Base-by-base conservation (phyloP, 2,888 invertebrate genomes). In the Eupithecia insigniata region DNA sequence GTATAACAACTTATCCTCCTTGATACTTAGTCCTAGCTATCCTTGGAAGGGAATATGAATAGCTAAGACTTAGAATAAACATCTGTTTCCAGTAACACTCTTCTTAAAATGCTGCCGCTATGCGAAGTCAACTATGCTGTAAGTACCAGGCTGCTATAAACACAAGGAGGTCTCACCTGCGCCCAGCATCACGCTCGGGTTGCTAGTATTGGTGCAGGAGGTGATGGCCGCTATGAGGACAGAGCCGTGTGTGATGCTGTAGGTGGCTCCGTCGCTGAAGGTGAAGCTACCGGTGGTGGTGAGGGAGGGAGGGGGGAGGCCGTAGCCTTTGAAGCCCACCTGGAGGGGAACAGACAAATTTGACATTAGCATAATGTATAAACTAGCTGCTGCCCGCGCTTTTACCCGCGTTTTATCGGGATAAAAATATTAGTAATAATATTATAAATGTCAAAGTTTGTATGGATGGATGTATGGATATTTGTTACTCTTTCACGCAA, bases 161-260 rank as follows among this genome's bases (percentile, higher is more conserved):
- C 64, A 2, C 34, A 16, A 22, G 6, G 2, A 75, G 89, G 84
- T 36, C 51, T 51, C 51, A 92, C 98, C 98, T 80, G 99, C 99
- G 51, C 99, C 99, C 26, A 99, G 94, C 99, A 99, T 99, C 8
- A 99, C 99, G 79, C 98, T 98, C 0, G 99, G 99, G 89, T 99
- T 99, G 82, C 98, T 98, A 0, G 99, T 99, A 88, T 99, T 99
- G 69, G 99, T 99, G 90, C 99, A 99, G 32, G 98, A 98, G 0
- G 99, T 99, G 82, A 99, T 99, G 69, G 99, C 99, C 0, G 99
- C 99, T 79, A 99, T 99, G 71, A 99, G 97, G 28, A 99, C 99
- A 1, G 98, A 98, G 3, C 99, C 99, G 89, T 99, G 98, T 0
- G 92, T 95, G 77, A 99, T 95, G 58, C 93, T 95, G 90, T 98